A percentile compares a stretch with the other conserved stretches of the same genome.
These are phyloP conservation scores for Pachyramphus minor DNA, from an alignment of 2,113 vertebrate genomes.

Conservation along the genomic window DNA sequence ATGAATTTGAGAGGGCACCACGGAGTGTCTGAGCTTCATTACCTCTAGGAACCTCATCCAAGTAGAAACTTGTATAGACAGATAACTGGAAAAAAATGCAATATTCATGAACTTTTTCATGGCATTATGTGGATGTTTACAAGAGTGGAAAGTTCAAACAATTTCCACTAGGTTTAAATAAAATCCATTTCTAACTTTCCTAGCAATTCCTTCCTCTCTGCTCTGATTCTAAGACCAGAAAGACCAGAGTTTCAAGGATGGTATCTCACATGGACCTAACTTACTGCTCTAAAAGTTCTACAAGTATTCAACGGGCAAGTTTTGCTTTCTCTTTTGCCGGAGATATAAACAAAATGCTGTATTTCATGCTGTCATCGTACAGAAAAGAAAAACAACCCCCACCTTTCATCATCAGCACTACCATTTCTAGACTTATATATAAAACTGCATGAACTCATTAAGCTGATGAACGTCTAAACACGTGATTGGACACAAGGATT, in stretches of 20 bases:
- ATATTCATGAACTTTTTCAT: constrained; percentile 80
- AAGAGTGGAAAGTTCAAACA: constrained; percentile 72
- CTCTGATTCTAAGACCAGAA: constrained; percentile 38
- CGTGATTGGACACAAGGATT: constrained; percentile 65
- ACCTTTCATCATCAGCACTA: constrained; percentile 67
- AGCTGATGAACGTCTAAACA: constrained; percentile 71
- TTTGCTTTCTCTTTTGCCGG: constrained; percentile 64
- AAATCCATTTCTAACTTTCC: constrained; percentile 70
- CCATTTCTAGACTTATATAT: constrained; percentile 58
- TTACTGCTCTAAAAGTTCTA: constrained; percentile 63
- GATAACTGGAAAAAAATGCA: constrained; percentile 85
- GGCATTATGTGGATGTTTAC: constrained; percentile 88
- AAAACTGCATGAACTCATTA: constrained; percentile 71
- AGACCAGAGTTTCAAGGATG: constrained; percentile 51
- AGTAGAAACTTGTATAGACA: constrained; percentile 81
- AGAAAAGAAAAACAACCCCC: constrained; percentile 34
- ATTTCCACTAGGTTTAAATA: constrained; percentile 72
- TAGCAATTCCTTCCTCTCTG: constrained; percentile 47
- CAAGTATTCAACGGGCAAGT: constrained; percentile 51
- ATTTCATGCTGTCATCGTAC: constrained; percentile 66
- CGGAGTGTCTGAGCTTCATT: constrained; percentile 90
- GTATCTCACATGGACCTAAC: constrained; percentile 23
- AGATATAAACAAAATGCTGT: constrained; percentile 63
- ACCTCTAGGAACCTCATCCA: constrained; percentile 77
- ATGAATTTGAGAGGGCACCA: constrained; percentile 94